Percentiles rank a stretch among this genome's conserved stretches.
These are phyloP conservation scores for Hydrotaea cyrtoneurina DNA, from an alignment of 2,888 invertebrate species.

Conservation along the genomic window DNA sequence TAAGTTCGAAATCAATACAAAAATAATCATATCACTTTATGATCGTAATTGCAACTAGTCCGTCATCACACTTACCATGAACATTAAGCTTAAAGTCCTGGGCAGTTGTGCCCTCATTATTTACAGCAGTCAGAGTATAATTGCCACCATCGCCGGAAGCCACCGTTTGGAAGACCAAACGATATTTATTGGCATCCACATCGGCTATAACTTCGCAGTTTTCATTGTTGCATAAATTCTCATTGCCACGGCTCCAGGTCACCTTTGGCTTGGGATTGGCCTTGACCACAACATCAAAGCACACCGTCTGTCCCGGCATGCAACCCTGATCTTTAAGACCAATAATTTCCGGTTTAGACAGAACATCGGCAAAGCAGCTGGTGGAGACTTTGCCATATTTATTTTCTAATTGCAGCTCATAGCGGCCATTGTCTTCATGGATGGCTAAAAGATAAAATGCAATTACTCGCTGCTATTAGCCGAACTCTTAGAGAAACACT, in stretches of 20 bases:
- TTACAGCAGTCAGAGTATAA: slow-evolving; percentile 89
- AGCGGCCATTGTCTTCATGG: slow-evolving; percentile 90
- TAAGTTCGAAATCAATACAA: too few species aligned
- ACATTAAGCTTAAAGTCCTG: slow-evolving; percentile 87
- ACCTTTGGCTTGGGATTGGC: slow-evolving; percentile 95
- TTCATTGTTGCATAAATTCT: slow-evolving; percentile 80
- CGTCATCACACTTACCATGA: slow-evolving; percentile 83
- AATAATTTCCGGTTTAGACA: slow-evolving; percentile 89
- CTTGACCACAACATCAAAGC: slow-evolving; percentile 90
- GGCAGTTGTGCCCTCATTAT: slow-evolving; percentile 87
- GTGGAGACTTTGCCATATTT: slow-evolving; percentile 89
- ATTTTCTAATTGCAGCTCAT: slow-evolving; percentile 90
- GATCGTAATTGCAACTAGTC: too few species aligned
- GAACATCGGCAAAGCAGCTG: slow-evolving; percentile 88
- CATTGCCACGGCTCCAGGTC: slow-evolving; percentile 85
- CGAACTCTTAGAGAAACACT: too few species aligned
- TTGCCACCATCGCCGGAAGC: slow-evolving; percentile 88
- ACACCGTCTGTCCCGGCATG: slow-evolving; percentile 89
- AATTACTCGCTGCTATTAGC: too few species aligned
- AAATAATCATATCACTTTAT: too few species aligned
- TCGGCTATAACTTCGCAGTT: slow-evolving; percentile 81
- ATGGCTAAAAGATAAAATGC: slow-evolving; percentile 78
- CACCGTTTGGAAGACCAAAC: slow-evolving; percentile 87
- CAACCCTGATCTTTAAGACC: slow-evolving; percentile 88
- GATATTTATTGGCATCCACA: slow-evolving; percentile 81